These are phyloP conservation scores for Cephalotes varians DNA, from an alignment of 2,888 invertebrate species.

Conservation along the genomic window DNA sequence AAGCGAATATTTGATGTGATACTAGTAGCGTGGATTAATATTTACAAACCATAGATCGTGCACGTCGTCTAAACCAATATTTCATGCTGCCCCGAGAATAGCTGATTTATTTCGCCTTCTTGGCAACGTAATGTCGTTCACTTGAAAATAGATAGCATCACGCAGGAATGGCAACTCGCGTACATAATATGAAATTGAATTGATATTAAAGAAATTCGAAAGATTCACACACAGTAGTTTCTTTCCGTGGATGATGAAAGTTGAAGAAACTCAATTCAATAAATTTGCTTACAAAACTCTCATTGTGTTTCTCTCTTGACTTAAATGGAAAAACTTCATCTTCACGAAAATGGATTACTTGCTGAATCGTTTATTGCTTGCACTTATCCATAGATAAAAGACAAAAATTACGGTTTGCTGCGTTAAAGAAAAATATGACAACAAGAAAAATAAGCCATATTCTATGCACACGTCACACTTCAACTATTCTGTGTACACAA, in stretches of 20 bases:
- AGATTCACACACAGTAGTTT: slow-evolving; percentile 34
- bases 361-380: background rate
- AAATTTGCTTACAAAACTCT: slow-evolving; percentile 62
- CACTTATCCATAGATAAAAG: background rate
- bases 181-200: slow-evolving; percentile 66
- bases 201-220: slow-evolving; percentile 63
- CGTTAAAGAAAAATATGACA: background rate
- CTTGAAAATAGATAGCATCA: slow-evolving; percentile 43
- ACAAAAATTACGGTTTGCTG: background rate
- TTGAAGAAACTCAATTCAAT: slow-evolving; percentile 51
- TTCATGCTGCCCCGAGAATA: slow-evolving; percentile 26
- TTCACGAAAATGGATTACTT: background rate
- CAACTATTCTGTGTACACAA: no score
- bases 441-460: background rate
- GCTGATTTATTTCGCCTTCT: slow-evolving; percentile 61
- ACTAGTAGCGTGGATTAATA: slow-evolving; percentile 35
- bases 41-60: slow-evolving; percentile 57
- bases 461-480: background rate
- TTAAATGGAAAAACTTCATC: slow-evolving; percentile 19
- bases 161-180: background rate
- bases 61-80: slow-evolving; percentile 40
- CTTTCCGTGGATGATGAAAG: slow-evolving; percentile 27
- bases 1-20: slow-evolving; percentile 63
- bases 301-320: background rate
- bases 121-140: slow-evolving; percentile 13